These are phyloP conservation scores for Leptinotarsa juncta DNA, from an alignment of 2,888 invertebrate genomes.

Conservation along the genomic window DNA sequence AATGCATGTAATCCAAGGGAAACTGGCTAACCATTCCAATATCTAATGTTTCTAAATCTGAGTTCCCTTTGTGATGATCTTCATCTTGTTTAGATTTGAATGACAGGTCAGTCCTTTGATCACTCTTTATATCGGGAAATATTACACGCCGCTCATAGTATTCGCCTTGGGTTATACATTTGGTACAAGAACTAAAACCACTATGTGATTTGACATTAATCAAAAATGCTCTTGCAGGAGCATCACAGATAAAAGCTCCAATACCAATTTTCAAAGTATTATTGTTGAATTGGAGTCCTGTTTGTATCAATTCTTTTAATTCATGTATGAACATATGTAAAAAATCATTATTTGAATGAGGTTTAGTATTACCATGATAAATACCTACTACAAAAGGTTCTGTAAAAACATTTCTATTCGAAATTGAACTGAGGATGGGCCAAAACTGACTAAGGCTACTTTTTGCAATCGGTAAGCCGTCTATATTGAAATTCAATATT, in stretches of 20 bases:
- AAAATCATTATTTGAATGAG: slow-evolving; percentile 6
- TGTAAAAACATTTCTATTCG: background rate
- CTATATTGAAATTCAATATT: slow-evolving; percentile 16
- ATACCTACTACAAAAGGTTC: slow-evolving; percentile 11
- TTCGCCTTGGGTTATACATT: slow-evolving; percentile 27
- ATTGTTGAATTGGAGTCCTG: slow-evolving; percentile 8
- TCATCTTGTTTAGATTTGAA: slow-evolving; percentile 28
- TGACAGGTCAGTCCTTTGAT: slow-evolving; percentile 16
- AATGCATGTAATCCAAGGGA: slow-evolving; percentile 29
- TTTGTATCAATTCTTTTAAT: slow-evolving; percentile 14
- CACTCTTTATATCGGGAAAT: slow-evolving; percentile 1
- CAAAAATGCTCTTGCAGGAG: slow-evolving; percentile 36
- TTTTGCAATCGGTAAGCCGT: slow-evolving; percentile 17
- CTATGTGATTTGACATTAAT: slow-evolving; percentile 34
- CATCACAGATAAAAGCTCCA: slow-evolving; percentile 33
- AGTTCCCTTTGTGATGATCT: slow-evolving; percentile 28
- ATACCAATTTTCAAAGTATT: background rate
- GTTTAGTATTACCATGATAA: slow-evolving; percentile 15
- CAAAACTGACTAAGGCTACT: slow-evolving; percentile 17
- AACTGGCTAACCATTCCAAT: slow-evolving; percentile 25
- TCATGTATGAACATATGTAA: slow-evolving; percentile 10
- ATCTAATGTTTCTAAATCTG: slow-evolving; percentile 23
- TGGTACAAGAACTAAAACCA: slow-evolving; percentile 37
- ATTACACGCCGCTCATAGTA: slow-evolving; percentile 28
- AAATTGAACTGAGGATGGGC: slow-evolving; percentile 4